A percentile compares a stretch with the other conserved stretches of the same genome.
These are phyloP conservation scores for Irena cyanogastra DNA, from an alignment of 2,113 vertebrate genomes.

Conservation along the genomic window DNA sequence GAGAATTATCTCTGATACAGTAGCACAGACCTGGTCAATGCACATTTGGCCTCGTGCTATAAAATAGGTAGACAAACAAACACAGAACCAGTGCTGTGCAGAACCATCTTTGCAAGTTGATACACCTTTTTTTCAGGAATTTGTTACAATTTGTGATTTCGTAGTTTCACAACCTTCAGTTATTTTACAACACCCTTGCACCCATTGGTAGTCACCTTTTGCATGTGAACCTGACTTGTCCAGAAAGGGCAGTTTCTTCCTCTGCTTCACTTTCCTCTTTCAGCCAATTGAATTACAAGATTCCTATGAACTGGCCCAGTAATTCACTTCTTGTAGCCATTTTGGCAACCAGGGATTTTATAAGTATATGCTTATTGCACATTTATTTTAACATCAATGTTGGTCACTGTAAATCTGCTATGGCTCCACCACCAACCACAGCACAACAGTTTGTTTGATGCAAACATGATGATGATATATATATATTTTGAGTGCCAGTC, in stretches of 20 bases:
- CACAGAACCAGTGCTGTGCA: background rate
- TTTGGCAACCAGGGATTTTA: background rate
- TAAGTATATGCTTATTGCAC: background rate
- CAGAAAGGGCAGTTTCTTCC: background rate
- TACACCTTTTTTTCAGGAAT: background rate
- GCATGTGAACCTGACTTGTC: background rate
- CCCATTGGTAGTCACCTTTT: background rate
- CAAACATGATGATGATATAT: background rate
- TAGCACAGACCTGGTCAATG: background rate
- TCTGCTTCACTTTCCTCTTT: background rate
- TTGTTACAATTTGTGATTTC: background rate
- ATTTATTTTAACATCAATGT: background rate
- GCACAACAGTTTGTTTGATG: background rate
- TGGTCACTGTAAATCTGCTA: background rate
- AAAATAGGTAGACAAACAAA: background rate
- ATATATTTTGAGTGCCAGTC: background rate
- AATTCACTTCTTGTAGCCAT: background rate
- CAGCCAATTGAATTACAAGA: background rate
- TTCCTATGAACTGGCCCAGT: background rate
- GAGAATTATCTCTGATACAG: background rate
- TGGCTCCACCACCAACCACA: background rate
- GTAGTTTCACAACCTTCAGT: background rate
- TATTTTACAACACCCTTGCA: background rate
- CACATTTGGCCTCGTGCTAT: background rate
- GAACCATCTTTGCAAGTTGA: background rate